Base-by-base conservation (phyloP, 2,888 invertebrate species). In the Pasiphila rectangulata region DNA sequence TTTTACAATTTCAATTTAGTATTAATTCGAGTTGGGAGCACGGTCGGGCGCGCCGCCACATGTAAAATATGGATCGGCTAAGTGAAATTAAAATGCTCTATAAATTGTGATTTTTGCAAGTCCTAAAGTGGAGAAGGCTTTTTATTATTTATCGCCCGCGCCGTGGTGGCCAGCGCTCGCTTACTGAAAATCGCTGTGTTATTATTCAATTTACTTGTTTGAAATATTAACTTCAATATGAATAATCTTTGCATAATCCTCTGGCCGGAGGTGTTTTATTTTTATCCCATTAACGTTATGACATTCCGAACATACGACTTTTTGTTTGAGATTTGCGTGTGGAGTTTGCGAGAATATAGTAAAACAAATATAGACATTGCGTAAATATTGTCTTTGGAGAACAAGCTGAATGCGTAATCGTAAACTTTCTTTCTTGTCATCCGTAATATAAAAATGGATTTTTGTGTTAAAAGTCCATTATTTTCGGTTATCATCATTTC, bases 51-150 rank as follows among this genome's bases (percentile, higher is more conserved):
- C 80, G 73, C 84, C 78, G 77, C 86, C 87, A 87, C 88, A 87
- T 86, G 87, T 88, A 88, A 88, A 88, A 88, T 88, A 88, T 88
- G 88, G 86, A 87, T 85, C 83, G 83, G 82, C 87, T 88, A 88
- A 88, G 87, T 87, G 87, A 88, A 88, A 88, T 88, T 88, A 88
- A 88, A 88, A 87, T 81, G 85, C 83, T 86, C 88, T 87, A 88
- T 88, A 88, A 88, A 88, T 88, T 88, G 85, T 86, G 86, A 88
- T 87, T 88, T 88, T 88, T 87, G 87, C 87, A 87, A 88, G 88
- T 87, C 85, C 88, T 83, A 86, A 87, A 88, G 88, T 87, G 86
- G 85, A 84, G 85, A 85, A 86, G 85, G 85, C 84, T 86, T 85
- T 85, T 85, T 86, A 86, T 86, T 83, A 88, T 88, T 88, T 87